Evolutionary conservation across 2,888 invertebrate species (phyloP).

Genomic region (Punctoribates punctum): DNA sequence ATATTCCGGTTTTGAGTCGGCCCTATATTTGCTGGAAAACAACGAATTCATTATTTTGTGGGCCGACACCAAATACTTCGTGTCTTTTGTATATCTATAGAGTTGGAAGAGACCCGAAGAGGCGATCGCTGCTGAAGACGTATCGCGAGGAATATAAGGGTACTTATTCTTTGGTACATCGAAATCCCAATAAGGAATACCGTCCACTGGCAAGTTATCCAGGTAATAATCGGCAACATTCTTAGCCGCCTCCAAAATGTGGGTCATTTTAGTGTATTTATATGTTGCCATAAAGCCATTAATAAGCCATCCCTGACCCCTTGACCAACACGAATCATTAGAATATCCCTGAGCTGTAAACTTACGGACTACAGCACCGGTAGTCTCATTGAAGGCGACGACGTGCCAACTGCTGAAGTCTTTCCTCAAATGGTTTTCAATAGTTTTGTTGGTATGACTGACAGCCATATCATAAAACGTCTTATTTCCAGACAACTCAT

Average conservation of each 20-base stretch:
- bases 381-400: conserved; percentile 17
- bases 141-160: conserved; percentile 13
- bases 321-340: conserved; percentile 9
- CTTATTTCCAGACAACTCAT: not conserved
- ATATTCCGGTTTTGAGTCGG: conserved; percentile 6
- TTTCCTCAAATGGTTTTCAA: conserved; percentile 18
- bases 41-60: conserved; percentile 5
- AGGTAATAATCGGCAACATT: conserved; percentile 12
- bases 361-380: not conserved
- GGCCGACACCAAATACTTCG: not conserved
- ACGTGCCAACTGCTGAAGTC: conserved; percentile 13
- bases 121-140: conserved; percentile 13
- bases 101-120: not conserved
- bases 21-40: conserved; percentile 13
- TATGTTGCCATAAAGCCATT: conserved; percentile 13
- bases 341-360: conserved; percentile 6
- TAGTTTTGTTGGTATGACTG: conserved; percentile 3
- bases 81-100: not conserved
- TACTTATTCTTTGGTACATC: conserved; percentile 4
- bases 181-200: conserved; percentile 23
- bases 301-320: conserved; percentile 27
- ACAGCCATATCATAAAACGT: conserved; percentile 26
- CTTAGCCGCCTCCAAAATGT: conserved; percentile 15
- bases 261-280: conserved; percentile 1
- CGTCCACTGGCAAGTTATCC: conserved; percentile 9